A percentile compares a stretch with the other conserved stretches of the same genome.
These are phyloP conservation scores for Campoplex nolae DNA, from an alignment of 2,888 invertebrate species.

Conservation along the genomic window DNA sequence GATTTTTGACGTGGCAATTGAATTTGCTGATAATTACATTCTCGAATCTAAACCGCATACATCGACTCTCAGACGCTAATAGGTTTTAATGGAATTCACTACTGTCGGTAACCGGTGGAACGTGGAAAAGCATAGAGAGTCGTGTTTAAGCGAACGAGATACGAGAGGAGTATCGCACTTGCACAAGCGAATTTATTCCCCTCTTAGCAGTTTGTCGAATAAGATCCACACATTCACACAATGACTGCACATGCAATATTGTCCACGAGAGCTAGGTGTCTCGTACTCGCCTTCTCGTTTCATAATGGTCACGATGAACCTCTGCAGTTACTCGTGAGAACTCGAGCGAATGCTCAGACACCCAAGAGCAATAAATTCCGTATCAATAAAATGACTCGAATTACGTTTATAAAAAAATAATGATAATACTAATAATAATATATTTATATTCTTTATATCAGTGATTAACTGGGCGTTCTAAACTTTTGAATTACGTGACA, in stretches of 20 bases:
- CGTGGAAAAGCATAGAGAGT: slow-evolving; percentile 7
- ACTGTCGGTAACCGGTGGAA: slow-evolving; percentile 43
- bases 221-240: slow-evolving; percentile 49
- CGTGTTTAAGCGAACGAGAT: slow-evolving; percentile 7
- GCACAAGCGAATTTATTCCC: neutral
- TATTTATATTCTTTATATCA: neutral
- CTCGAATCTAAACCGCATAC: slow-evolving; percentile 33
- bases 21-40: slow-evolving; percentile 67
- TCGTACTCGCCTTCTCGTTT: slow-evolving; percentile 12
- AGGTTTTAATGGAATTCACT: neutral
- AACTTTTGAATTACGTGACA: slow-evolving; percentile 46
- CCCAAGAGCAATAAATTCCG: slow-evolving; percentile 53
- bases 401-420: neutral
- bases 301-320: neutral
- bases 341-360: slow-evolving; percentile 61
- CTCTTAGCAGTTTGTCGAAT: slow-evolving; percentile 13
- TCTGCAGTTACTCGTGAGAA: slow-evolving; percentile 68
- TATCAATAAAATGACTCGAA: neutral
- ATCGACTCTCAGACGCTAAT: slow-evolving; percentile 10
- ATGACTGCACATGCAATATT: slow-evolving; percentile 34
- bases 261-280: slow-evolving; percentile 43
- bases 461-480: neutral
- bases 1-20: slow-evolving; percentile 65
- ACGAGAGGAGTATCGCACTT: slow-evolving; percentile 14
- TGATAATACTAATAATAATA: neutral